phyloP scores from a whole-genome alignment of 2,888 invertebrate species.

The Bembecia ichneumoniformis region DNA sequence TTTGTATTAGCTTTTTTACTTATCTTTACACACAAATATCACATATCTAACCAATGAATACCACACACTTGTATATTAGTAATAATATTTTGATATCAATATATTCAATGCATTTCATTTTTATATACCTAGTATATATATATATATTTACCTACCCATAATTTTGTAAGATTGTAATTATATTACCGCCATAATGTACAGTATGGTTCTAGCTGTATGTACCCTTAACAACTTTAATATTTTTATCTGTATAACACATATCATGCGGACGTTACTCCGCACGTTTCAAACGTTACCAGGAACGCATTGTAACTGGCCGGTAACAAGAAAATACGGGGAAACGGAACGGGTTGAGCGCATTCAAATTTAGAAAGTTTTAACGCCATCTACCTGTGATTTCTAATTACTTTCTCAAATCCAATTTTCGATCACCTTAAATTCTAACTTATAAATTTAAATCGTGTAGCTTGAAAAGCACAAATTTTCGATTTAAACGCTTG shows the following conservation, averaged over 20 bases:
- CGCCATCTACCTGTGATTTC: no score
- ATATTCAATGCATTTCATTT: conserved; percentile 61
- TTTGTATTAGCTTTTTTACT: conserved; percentile 43
- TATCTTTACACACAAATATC: conserved; percentile 58
- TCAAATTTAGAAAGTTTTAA: no score
- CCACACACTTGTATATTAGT: conserved; percentile 55
- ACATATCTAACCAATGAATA: conserved; percentile 62
- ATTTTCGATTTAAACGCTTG: no score
- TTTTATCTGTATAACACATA: conserved; percentile 64
- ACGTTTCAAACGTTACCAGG: conserved; percentile 53
- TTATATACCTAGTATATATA: conserved; percentile 58
- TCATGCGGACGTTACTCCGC: conserved; percentile 58
- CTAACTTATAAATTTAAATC: no score
- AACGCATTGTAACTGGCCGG: conserved; percentile 25
- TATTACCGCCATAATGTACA: conserved; percentile 59
- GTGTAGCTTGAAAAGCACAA: no score
- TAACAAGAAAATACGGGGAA: no score
- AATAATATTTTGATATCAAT: conserved; percentile 68
- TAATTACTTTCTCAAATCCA: no score
- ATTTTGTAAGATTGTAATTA: conserved; percentile 55
- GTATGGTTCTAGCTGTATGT: conserved; percentile 57
- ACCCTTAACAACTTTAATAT: conserved; percentile 54
- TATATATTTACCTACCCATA: conserved; percentile 44
- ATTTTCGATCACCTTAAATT: no score
- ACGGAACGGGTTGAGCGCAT: no score